phyloP scores from a whole-genome alignment of 1,140 invertebrate species.

The Nasonia giraulti region DNA sequence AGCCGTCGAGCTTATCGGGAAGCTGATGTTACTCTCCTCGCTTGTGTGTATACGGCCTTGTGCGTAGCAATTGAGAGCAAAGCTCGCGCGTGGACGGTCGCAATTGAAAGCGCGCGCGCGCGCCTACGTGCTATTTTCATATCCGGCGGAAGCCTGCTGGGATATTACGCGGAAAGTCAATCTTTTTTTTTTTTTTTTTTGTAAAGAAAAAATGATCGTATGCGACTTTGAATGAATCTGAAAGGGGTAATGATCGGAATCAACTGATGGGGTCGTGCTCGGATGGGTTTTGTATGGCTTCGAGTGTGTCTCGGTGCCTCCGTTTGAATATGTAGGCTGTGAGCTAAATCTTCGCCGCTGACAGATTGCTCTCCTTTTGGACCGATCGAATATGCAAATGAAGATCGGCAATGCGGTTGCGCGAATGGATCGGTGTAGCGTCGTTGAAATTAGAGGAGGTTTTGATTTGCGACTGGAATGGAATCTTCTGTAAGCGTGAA shows the following conservation, averaged over 20 bases:
- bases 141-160: neutral
- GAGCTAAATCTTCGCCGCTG: too few species aligned
- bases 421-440: too few species aligned
- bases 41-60: neutral
- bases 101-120: neutral
- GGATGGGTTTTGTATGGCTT: too few species aligned
- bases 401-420: too few species aligned
- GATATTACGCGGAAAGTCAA: neutral
- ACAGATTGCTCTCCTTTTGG: too few species aligned
- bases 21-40: neutral
- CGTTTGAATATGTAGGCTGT: too few species aligned
- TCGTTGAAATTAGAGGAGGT: too few species aligned
- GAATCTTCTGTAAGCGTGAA: too few species aligned
- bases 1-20: neutral
- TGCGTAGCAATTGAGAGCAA: neutral
- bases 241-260: neutral
- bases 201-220: neutral
- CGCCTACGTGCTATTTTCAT: neutral
- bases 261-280: neutral
- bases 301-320: too few species aligned
- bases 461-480: too few species aligned
- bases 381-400: too few species aligned
- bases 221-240: neutral
- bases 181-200: neutral
- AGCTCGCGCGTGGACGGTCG: neutral